A percentile compares a stretch with the other conserved stretches of the same genome.
These are phyloP conservation scores for Scolopax mira DNA, from an alignment of 2,113 vertebrate species.

Conservation along the genomic window DNA sequence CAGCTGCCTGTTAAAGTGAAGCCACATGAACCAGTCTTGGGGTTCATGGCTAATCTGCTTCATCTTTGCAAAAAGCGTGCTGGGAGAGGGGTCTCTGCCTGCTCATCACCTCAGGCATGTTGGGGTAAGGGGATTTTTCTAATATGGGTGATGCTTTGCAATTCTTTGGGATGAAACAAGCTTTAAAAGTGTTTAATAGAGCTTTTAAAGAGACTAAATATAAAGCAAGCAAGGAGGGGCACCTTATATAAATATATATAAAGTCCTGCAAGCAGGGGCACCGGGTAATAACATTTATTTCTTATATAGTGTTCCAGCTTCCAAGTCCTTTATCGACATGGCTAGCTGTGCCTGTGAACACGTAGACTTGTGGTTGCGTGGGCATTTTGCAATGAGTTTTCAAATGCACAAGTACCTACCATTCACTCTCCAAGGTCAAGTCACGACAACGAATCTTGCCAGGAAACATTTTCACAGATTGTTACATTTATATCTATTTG, in stretches of 20 bases:
- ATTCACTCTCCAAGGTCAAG: background rate
- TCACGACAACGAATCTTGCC: background rate
- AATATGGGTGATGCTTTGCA: background rate
- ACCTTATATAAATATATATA: background rate
- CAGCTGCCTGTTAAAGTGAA: background rate
- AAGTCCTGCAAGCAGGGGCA: background rate
- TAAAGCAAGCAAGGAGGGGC: background rate
- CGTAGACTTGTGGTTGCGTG: background rate
- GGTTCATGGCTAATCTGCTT: background rate
- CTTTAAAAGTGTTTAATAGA: background rate
- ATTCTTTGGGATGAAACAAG: background rate
- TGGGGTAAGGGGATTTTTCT: background rate
- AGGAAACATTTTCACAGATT: background rate
- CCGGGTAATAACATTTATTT: background rate
- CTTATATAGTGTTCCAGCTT: background rate
- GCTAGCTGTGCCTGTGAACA: background rate
- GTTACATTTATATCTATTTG: background rate
- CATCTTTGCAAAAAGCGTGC: background rate
- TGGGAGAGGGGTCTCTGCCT: background rate
- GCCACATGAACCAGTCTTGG: background rate
- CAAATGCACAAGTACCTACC: background rate
- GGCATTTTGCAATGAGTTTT: background rate
- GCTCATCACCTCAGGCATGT: background rate
- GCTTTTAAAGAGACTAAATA: background rate
- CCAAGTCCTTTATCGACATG: background rate